Conservation (phyloP, 2,113 vertebrate genomes). For the Pagrus major region DNA sequence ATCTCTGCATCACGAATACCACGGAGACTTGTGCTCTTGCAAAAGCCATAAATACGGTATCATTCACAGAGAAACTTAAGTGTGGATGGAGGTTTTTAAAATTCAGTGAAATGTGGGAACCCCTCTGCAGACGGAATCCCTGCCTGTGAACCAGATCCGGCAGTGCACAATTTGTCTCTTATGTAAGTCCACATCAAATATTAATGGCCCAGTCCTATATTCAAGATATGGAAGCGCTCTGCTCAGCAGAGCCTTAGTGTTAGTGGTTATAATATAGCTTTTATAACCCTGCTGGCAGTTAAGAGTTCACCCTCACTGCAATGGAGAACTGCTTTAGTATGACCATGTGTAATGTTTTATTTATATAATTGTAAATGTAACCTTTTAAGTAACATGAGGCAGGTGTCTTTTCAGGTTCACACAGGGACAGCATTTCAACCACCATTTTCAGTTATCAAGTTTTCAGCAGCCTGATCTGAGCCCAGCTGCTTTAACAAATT, state of each 20-base stretch:
- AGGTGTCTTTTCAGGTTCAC: not conserved
- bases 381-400: not conserved
- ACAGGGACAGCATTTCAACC: too few relatives aligned
- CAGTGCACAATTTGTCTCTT: constrained; percentile 46
- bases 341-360: not conserved
- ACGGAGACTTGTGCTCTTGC: not conserved
- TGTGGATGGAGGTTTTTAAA: constrained; percentile 7
- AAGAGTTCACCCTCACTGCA: constrained; percentile 11
- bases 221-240: constrained; percentile 43
- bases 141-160: constrained; percentile 45
- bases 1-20: too few relatives aligned
- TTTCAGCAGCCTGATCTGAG: not conserved
- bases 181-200: constrained; percentile 69
- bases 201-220: constrained; percentile 60
- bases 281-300: constrained; percentile 37
- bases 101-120: constrained; percentile 40
- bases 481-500: not conserved
- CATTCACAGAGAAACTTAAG: not conserved
- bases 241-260: constrained; percentile 11
- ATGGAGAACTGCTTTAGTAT: not conserved
- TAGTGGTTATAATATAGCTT: constrained; percentile 52
- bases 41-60: not conserved
- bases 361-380: not conserved
- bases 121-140: constrained; percentile 59
- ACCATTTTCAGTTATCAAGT: not conserved